A percentile compares a stretch with the other conserved stretches of the same genome.
These are phyloP conservation scores for Diadegma fenestrale DNA, from an alignment of 2,888 invertebrate species.

Conservation along the genomic window DNA sequence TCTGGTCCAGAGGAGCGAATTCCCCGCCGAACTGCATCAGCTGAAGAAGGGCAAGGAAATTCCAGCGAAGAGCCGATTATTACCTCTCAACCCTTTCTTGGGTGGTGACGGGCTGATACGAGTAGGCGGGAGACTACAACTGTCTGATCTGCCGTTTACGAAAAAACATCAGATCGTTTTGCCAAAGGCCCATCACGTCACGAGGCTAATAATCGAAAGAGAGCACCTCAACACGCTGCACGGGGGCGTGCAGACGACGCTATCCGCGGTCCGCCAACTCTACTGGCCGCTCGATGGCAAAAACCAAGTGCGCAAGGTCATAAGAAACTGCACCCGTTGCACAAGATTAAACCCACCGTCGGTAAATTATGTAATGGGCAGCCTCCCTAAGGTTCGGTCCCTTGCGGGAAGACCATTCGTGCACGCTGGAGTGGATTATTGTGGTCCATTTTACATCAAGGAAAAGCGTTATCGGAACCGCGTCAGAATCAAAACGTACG, in stretches of 20 bases:
- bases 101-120: background rate
- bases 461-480: conserved; percentile 64
- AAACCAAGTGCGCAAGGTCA: conserved; percentile 45
- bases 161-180: conserved; percentile 43
- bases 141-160: background rate
- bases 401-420: conserved; percentile 44
- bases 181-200: conserved; percentile 44
- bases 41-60: background rate
- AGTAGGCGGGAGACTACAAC: conserved; percentile 26
- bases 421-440: conserved; percentile 64
- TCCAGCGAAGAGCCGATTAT: background rate
- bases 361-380: conserved; percentile 38
- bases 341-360: conserved; percentile 23
- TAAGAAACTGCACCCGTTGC: conserved; percentile 50
- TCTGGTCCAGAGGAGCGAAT: background rate
- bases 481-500: conserved; percentile 61
- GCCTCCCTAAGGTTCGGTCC: conserved; percentile 53
- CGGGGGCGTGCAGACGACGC: conserved; percentile 64
- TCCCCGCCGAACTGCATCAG: background rate
- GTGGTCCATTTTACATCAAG: conserved; percentile 67
- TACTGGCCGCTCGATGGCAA: conserved; percentile 65
- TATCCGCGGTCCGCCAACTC: conserved; percentile 44
- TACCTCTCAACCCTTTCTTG: background rate
- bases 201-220: conserved; percentile 28
- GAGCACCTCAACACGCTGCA: conserved; percentile 50